Conservation (phyloP, 2,888 invertebrate species). For the Smittia aterrima region DNA sequence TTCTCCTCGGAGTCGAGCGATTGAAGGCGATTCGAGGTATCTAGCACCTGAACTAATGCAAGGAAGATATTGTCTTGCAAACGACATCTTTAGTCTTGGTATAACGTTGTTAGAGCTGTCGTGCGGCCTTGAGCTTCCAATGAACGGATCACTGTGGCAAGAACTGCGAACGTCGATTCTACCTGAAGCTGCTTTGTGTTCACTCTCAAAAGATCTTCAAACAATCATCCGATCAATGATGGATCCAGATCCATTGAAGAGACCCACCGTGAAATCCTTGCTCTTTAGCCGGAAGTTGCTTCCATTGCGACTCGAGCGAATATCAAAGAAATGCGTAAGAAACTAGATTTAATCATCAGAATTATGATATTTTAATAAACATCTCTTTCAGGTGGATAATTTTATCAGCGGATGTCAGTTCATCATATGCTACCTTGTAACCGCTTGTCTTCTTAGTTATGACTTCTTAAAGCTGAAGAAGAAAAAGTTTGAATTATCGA, state of each 20-base stretch:
- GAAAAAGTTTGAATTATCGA: background rate
- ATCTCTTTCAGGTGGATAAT: background rate
- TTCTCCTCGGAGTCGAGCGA: conserved; percentile 53
- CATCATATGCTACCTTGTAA: background rate
- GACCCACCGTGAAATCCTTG: conserved; percentile 59
- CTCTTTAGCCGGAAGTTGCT: conserved; percentile 48
- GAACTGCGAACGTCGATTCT: conserved; percentile 59
- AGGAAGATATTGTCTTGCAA: conserved; percentile 64
- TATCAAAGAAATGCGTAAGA: conserved; percentile 45
- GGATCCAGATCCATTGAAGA: conserved; percentile 55
- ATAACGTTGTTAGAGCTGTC: conserved; percentile 70
- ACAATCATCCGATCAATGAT: conserved; percentile 60
- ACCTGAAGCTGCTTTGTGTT: conserved; percentile 55
- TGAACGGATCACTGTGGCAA: conserved; percentile 69
- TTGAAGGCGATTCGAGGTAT: conserved; percentile 75
- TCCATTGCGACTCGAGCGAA: background rate
- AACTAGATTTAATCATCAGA: conserved; percentile 45
- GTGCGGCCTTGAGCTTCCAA: conserved; percentile 67
- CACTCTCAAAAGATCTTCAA: conserved; percentile 56
- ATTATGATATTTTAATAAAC: background rate
- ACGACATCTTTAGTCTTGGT: conserved; percentile 74
- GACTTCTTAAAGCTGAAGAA: conserved; percentile 17
- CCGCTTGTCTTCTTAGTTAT: background rate
- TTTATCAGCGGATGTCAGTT: background rate
- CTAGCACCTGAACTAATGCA: conserved; percentile 70